Conservation (phyloP, 1,140 invertebrate species). For the Neodiprion virginianus region DNA sequence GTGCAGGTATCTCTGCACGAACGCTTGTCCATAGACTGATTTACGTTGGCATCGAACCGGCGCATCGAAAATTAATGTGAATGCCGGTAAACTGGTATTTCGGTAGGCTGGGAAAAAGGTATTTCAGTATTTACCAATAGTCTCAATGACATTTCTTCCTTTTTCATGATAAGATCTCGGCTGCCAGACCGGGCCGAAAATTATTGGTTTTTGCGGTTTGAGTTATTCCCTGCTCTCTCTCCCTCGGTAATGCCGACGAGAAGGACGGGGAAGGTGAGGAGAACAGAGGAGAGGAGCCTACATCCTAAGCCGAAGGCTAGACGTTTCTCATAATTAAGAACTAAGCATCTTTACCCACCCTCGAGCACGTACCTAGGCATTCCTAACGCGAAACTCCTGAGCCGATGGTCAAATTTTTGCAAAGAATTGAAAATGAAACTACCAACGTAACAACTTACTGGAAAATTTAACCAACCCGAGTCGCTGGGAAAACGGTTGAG, state of each 20-base stretch:
- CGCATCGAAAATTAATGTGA: constrained; percentile 48
- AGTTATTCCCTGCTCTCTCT: constrained; percentile 44
- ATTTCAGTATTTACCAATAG: constrained; percentile 52
- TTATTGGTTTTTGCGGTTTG: constrained; percentile 55
- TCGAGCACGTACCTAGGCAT: too few species aligned
- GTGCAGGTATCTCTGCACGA: not conserved
- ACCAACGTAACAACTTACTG: too few species aligned
- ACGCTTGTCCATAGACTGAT: not conserved
- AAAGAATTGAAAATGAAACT: too few species aligned
- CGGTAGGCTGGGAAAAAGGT: constrained; percentile 37
- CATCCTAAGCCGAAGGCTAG: not conserved
- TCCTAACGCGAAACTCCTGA: too few species aligned
- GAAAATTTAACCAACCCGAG: too few species aligned
- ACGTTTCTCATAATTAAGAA: constrained; percentile 3
- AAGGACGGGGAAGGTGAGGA: not conserved
- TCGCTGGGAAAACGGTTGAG: too few species aligned
- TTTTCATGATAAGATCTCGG: constrained; percentile 43
- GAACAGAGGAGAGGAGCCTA: constrained; percentile 22
- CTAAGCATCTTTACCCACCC: not conserved
- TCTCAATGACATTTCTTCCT: constrained; percentile 50
- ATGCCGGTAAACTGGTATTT: constrained; percentile 43
- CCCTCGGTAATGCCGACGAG: constrained; percentile 8
- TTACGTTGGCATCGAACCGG: constrained; percentile 12
- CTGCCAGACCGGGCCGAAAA: constrained; percentile 40
- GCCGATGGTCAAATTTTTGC: too few species aligned